phyloP scores from a whole-genome alignment of 2,888 invertebrate species.

The Sylvicola cinctus region DNA sequence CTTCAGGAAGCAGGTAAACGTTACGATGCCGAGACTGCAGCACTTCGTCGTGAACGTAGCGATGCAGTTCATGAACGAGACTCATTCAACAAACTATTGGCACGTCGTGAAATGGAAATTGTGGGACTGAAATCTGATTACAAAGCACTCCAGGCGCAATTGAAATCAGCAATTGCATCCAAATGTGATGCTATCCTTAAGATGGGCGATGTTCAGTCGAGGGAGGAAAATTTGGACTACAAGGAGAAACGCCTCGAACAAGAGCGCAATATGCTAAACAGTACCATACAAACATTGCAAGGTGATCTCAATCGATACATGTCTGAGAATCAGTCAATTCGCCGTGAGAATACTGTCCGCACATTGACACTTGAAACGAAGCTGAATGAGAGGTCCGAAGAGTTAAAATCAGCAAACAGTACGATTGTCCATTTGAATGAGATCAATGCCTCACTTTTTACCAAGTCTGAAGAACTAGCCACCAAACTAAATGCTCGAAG shows the following conservation, averaged over 20 bases:
- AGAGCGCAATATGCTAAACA: slow-evolving; percentile 52
- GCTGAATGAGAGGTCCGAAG: slow-evolving; percentile 57
- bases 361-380: slow-evolving; percentile 52
- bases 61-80: slow-evolving; percentile 54
- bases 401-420: slow-evolving; percentile 49
- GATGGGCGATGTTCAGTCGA: slow-evolving; percentile 60
- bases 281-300: slow-evolving; percentile 58
- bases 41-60: slow-evolving; percentile 47
- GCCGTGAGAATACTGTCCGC: slow-evolving; percentile 47
- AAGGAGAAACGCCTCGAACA: slow-evolving; percentile 70
- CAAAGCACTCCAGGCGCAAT: slow-evolving; percentile 44
- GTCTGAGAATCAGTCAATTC: slow-evolving; percentile 52
- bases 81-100: slow-evolving; percentile 45
- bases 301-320: slow-evolving; percentile 60
- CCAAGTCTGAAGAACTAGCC: slow-evolving; percentile 44
- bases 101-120: slow-evolving; percentile 50
- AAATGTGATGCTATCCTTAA: slow-evolving; percentile 69
- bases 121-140: slow-evolving; percentile 51
- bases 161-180: slow-evolving; percentile 51
- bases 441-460: slow-evolving; percentile 42
- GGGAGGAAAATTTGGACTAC: slow-evolving; percentile 55
- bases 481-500: slow-evolving; percentile 52
- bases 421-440: slow-evolving; percentile 47
- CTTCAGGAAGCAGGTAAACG: slow-evolving; percentile 38
- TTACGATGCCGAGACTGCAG: slow-evolving; percentile 42